phyloP scores from a whole-genome alignment of 30 jellyfish, hydroid and myxozoan genomes.

The Cassiopea andromeda region DNA sequence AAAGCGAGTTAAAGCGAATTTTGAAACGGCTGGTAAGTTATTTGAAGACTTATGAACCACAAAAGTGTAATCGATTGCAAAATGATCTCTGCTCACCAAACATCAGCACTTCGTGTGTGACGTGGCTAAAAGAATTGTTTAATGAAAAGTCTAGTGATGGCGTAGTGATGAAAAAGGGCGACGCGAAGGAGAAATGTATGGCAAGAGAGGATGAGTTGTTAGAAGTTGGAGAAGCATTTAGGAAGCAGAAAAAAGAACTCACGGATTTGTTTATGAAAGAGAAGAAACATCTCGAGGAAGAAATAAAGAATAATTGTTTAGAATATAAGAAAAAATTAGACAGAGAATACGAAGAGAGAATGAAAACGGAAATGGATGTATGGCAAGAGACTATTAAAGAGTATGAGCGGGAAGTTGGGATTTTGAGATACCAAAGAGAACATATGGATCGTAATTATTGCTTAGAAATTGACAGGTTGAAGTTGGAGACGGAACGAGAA shows the following conservation, averaged over 20 bases:
- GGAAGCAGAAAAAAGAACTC: slow-evolving; percentile 88
- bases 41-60: slow-evolving; percentile 36
- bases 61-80: slow-evolving; percentile 28
- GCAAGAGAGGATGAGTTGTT: slow-evolving; percentile 44
- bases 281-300: slow-evolving; percentile 75
- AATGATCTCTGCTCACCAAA: slow-evolving; percentile 39
- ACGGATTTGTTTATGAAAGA: slow-evolving; percentile 78
- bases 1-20: slow-evolving; percentile 63
- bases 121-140: slow-evolving; percentile 58
- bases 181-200: background rate
- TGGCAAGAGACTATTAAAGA: slow-evolving; percentile 95
- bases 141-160: background rate
- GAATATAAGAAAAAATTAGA: slow-evolving; percentile 71
- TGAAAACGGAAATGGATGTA: slow-evolving; percentile 67
- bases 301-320: slow-evolving; percentile 36
- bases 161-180: too few relatives aligned
- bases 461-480: slow-evolving; percentile 82
- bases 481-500: slow-evolving; percentile 84
- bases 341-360: slow-evolving; percentile 71
- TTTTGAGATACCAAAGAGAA: slow-evolving; percentile 81
- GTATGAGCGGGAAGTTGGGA: slow-evolving; percentile 83
- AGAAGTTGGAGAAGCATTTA: slow-evolving; percentile 77
- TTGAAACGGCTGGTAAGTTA: slow-evolving; percentile 27
- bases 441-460: slow-evolving; percentile 94
- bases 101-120: slow-evolving; percentile 27